Percentiles rank a stretch among this genome's conserved stretches.
These are phyloP conservation scores for Hapalemur alaotrensis DNA, from an alignment of 2,797 vertebrate genomes.

Conservation along the genomic window DNA sequence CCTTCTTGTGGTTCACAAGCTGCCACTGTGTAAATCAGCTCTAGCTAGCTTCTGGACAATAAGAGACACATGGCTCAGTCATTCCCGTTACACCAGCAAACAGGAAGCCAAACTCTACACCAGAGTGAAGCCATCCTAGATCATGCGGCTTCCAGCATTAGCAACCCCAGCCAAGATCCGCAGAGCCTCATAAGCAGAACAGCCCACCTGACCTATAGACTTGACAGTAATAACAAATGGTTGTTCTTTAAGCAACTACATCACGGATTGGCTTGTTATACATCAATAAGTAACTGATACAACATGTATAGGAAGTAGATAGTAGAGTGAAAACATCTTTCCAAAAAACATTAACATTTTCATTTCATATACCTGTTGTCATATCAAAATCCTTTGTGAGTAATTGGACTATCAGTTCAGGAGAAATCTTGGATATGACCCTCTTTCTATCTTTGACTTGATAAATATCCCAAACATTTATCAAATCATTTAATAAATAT, in stretches of 20 bases:
- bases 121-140: background rate
- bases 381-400: background rate
- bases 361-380: background rate
- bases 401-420: background rate
- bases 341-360: constrained; percentile 28
- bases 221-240: background rate
- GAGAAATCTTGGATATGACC: background rate
- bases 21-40: background rate
- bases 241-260: background rate
- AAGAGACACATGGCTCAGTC: background rate
- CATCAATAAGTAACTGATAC: background rate
- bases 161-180: background rate
- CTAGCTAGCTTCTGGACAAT: background rate
- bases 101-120: background rate
- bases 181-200: background rate
- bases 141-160: background rate
- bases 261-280: background rate
- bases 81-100: background rate
- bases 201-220: background rate
- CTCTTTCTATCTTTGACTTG: background rate
- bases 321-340: background rate
- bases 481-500: background rate
- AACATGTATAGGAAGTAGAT: background rate
- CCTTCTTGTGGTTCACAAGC: background rate
- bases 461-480: background rate